These are phyloP conservation scores for Drosophila melanica DNA, from an alignment of 1,140 invertebrate genomes.

Conservation along the genomic window DNA sequence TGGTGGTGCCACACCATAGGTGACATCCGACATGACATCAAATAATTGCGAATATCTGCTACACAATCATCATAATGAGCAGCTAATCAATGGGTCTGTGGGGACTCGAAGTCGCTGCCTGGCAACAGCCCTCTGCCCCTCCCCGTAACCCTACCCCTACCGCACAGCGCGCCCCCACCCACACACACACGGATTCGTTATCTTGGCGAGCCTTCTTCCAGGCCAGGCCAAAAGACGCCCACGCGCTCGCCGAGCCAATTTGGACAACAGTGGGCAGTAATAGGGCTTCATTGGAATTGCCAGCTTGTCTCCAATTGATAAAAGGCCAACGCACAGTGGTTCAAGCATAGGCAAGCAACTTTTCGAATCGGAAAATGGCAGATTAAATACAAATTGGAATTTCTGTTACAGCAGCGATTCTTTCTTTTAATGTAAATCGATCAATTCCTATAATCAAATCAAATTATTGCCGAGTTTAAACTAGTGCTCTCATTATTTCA, in stretches of 20 bases:
- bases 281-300: conserved; percentile 80
- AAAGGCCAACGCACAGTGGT: too few relatives aligned
- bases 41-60: conserved; percentile 29
- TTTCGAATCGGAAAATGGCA: too few relatives aligned
- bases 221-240: conserved; percentile 42
- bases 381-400: too few relatives aligned
- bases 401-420: too few relatives aligned
- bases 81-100: conserved; percentile 35
- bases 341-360: too few relatives aligned
- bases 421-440: too few relatives aligned
- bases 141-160: too few relatives aligned
- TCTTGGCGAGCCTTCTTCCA: conserved; percentile 16
- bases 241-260: conserved; percentile 66
- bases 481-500: too few relatives aligned
- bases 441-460: too few relatives aligned
- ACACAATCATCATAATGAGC: conserved; percentile 33
- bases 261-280: conserved; percentile 64
- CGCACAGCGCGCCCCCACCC: too few relatives aligned
- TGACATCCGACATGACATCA: background rate
- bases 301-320: conserved; percentile 79
- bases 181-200: conserved; percentile 23
- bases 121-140: conserved; percentile 21
- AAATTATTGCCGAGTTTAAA: too few relatives aligned
- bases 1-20: background rate
- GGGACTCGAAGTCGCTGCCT: conserved; percentile 14